Conservation (phyloP, 2,113 vertebrate genomes). For the Pogona vitticeps region DNA sequence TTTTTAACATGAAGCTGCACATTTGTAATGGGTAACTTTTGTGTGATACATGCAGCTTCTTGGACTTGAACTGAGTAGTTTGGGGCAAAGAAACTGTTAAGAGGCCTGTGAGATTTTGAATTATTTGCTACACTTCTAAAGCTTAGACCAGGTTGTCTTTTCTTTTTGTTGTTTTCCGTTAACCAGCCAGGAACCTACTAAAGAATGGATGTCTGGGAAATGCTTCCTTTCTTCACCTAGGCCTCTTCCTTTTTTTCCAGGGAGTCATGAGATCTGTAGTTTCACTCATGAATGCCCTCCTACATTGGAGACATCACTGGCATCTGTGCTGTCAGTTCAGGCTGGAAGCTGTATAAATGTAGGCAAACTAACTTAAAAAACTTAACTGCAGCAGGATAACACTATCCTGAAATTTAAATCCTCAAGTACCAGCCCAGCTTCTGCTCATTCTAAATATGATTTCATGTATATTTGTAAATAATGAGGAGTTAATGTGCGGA, state of each 20-base stretch:
- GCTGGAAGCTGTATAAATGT: not conserved
- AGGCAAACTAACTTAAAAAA: not conserved
- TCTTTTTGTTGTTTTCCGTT: not conserved
- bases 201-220: not conserved
- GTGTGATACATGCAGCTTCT: not conserved
- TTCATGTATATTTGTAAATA: constrained; percentile 4
- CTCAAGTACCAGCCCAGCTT: not conserved
- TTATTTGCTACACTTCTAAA: not conserved
- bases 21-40: not conserved
- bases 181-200: not conserved
- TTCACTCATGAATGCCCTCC: not conserved
- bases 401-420: not conserved
- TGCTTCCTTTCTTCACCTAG: not conserved
- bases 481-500: constrained; percentile 38
- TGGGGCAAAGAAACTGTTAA: not conserved
- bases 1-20: not conserved
- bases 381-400: constrained; percentile 14
- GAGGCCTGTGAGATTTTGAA: not conserved
- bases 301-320: not conserved
- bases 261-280: not conserved
- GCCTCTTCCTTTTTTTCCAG: too few species aligned
- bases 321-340: constrained; percentile 20
- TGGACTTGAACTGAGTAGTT: not conserved
- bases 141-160: not conserved
- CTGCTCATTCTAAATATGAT: constrained; percentile 6